phyloP scores from a whole-genome alignment of 2,113 vertebrate species.

The Dicrurus megarhynchus region DNA sequence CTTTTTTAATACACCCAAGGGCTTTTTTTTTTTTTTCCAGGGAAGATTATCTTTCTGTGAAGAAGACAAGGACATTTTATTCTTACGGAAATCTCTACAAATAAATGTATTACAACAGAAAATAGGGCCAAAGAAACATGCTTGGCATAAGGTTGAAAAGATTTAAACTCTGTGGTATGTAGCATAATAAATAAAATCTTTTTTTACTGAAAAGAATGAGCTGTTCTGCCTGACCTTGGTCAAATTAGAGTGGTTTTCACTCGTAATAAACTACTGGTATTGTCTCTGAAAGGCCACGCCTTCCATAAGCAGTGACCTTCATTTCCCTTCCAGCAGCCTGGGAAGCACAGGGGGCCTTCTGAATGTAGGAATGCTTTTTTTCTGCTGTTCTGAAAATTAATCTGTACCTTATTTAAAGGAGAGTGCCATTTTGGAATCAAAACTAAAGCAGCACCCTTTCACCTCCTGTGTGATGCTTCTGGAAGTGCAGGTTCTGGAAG shows the following conservation, averaged over 20 bases:
- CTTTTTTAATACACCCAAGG: background rate
- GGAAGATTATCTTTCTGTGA: background rate
- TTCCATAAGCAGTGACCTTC: background rate
- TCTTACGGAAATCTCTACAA: background rate
- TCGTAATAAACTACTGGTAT: background rate
- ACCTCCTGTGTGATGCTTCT: background rate
- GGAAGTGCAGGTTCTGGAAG: background rate
- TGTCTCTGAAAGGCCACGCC: background rate
- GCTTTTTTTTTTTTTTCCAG: background rate
- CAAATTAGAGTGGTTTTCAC: background rate
- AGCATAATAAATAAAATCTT: background rate
- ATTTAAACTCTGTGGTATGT: background rate
- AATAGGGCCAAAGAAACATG: background rate
- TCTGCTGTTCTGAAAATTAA: background rate
- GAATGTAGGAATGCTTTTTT: background rate
- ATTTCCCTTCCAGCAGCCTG: background rate
- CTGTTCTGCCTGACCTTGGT: background rate
- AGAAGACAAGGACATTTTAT: slow-evolving; percentile 1
- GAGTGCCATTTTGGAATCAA: background rate
- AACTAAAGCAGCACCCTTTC: background rate
- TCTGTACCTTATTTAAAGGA: background rate
- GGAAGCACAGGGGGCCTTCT: background rate
- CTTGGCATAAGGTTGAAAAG: background rate
- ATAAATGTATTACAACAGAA: background rate
- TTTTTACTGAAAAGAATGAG: background rate